Evolutionary conservation across 2,797 vertebrate genomes (phyloP).

Genomic region (Anolis apletophallus): DNA sequence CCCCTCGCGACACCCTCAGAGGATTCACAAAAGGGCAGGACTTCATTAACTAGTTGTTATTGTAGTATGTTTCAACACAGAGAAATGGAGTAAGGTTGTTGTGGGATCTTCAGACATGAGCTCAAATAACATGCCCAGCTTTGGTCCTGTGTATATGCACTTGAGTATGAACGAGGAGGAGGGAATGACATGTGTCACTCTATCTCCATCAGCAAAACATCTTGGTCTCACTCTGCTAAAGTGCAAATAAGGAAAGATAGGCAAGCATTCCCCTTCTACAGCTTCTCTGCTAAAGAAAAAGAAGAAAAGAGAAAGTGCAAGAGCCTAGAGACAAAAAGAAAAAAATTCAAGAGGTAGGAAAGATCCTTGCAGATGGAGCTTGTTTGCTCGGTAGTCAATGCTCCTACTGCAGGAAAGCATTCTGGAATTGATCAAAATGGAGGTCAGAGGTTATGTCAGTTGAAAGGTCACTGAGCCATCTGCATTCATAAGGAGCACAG

Average conservation of each 20-base stretch:
- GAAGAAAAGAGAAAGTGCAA: not conserved
- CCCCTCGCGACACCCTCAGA: too few relatives aligned
- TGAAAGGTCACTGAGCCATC: conserved; percentile 34
- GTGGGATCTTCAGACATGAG: not conserved
- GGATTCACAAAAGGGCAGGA: not conserved
- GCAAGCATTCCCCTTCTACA: not conserved
- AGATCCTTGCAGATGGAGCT: not conserved
- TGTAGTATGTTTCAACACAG: not conserved
- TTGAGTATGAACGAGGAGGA: not conserved
- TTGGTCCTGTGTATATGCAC: not conserved
- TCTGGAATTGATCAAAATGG: conserved; percentile 9
- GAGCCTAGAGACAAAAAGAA: not conserved
- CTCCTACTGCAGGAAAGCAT: not conserved
- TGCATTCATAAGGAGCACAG: not conserved
- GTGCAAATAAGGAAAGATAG: not conserved
- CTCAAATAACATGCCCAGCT: not conserved
- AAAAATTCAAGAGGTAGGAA: not conserved
- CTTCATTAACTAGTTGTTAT: not conserved
- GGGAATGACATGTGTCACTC: too few relatives aligned
- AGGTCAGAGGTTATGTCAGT: not conserved
- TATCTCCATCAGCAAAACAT: not conserved
- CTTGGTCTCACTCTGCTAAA: not conserved
- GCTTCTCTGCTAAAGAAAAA: not conserved
- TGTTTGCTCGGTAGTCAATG: not conserved
- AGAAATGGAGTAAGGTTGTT: not conserved